phyloP scores from a whole-genome alignment of 1,140 invertebrate species.

The Drosophila bifasciata region DNA sequence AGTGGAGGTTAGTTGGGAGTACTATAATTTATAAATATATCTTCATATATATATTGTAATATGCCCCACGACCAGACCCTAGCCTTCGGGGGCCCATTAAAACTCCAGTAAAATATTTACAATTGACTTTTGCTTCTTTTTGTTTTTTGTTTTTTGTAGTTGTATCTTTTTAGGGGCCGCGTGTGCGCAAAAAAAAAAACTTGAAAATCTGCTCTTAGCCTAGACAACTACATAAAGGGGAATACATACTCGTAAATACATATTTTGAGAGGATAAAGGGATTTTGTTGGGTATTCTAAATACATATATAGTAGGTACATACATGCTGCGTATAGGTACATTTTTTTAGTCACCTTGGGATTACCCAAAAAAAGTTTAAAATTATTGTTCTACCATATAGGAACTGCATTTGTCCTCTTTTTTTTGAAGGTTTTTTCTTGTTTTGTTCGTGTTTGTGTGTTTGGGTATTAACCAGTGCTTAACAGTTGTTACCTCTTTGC shows the following conservation, averaged over 20 bases:
- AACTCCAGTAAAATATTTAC: constrained; percentile 74
- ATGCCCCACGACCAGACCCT: constrained; percentile 12
- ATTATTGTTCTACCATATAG: constrained; percentile 79
- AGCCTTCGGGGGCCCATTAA: constrained; percentile 77
- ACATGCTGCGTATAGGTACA: constrained; percentile 57
- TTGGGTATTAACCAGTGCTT: neutral
- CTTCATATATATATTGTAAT: too few species aligned
- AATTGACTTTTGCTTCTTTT: constrained; percentile 49
- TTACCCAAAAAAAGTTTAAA: constrained; percentile 59
- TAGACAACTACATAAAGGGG: constrained; percentile 32
- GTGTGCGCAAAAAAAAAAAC: constrained; percentile 35
- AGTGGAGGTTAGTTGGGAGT: constrained; percentile 50
- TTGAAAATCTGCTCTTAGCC: constrained; percentile 34
- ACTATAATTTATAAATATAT: constrained; percentile 53
- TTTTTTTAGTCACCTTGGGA: constrained; percentile 26
- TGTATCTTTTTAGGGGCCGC: constrained; percentile 33
- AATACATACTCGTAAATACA: constrained; percentile 9
- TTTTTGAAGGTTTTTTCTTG: constrained; percentile 38
- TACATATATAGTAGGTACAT: constrained; percentile 34
- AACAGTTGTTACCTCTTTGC: constrained; percentile 33
- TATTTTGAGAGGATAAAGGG: constrained; percentile 21
- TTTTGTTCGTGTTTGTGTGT: neutral
- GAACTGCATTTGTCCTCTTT: constrained; percentile 63
- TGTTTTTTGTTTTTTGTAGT: constrained; percentile 37
- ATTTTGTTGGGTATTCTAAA: constrained; percentile 40